phyloP scores from a whole-genome alignment of 2,888 invertebrate species.

The Seladonia tumulorum region DNA sequence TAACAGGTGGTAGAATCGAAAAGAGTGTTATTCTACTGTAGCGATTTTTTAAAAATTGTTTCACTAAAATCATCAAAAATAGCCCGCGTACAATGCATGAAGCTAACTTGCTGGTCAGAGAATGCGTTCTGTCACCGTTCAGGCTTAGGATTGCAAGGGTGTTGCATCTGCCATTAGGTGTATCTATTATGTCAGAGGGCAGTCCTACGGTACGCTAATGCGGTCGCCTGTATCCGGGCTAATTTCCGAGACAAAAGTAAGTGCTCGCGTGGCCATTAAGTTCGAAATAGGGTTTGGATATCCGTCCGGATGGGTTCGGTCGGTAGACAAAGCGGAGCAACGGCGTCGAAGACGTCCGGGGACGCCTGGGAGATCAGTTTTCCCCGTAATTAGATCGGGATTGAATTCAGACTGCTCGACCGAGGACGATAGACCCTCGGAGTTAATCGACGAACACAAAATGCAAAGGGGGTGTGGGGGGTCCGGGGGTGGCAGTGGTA shows the following conservation, averaged over 20 bases:
- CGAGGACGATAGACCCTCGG: slow-evolving; percentile 54
- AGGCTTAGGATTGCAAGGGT: slow-evolving; percentile 56
- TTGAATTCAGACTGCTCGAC: slow-evolving; percentile 68
- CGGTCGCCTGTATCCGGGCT: slow-evolving; percentile 46
- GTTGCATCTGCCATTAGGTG: slow-evolving; percentile 45
- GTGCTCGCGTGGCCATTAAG: slow-evolving; percentile 61
- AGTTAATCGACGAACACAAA: slow-evolving; percentile 63
- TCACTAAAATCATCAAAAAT: too few relatives aligned
- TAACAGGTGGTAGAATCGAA: too few relatives aligned
- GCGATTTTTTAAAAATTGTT: too few relatives aligned
- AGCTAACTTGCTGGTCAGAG: background rate
- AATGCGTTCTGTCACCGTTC: background rate
- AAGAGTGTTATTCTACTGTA: too few relatives aligned
- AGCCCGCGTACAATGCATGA: too few relatives aligned
- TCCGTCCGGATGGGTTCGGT: slow-evolving; percentile 23
- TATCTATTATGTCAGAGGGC: slow-evolving; percentile 46
- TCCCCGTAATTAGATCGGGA: slow-evolving; percentile 67
- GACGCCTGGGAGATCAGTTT: slow-evolving; percentile 64
- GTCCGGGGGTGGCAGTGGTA: background rate
- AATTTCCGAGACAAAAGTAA: slow-evolving; percentile 65
- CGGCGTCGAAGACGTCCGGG: slow-evolving; percentile 36
- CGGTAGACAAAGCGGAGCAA: slow-evolving; percentile 22
- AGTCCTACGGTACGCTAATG: slow-evolving; percentile 41
- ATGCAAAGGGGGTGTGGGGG: background rate
- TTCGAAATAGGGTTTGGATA: slow-evolving; percentile 60